Base-by-base conservation (phyloP, 2,113 vertebrate species). In the Candoia aspera region DNA sequence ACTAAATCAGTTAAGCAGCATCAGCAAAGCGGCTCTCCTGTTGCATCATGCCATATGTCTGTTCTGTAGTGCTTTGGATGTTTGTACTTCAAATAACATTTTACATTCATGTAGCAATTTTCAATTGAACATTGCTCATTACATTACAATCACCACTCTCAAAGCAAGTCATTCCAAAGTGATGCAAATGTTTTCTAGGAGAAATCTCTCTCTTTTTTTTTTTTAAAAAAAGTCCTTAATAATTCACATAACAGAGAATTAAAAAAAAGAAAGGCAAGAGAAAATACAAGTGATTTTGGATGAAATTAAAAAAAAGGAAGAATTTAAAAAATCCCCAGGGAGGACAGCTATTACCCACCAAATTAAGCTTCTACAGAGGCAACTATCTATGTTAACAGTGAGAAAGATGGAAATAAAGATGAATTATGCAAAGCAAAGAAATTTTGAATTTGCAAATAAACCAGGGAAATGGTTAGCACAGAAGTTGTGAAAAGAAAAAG, bases 11-110 rank as follows among this genome's bases (percentile, higher is more conserved):
- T 94, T 96, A 86, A 95, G n/a, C 94, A 91, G 93, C 86, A 87
- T 91, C 59, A 49, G 8, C 93, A 91, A 94, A 84, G 33, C 91
- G 1, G 90, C 62, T 94, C 84, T 92, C 42, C 85, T 92, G 8
- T 90, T 96, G 95, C 91, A 91, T 54, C 58, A 86, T 86, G 42
- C 88, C 92, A 94, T 79, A n/a, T 94, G 94, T 95, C 60, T 42
- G 55, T 59, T 9, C n/a, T 49, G 83, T 49, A 92, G 29, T 33
- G 0, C 17, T 21, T 0, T 42, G 53, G 64, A 4, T 58, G 60
- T 46, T 42, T 57, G 26, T 92, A 6, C 6, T 92, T 86, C 33
- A 42, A 91, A 93, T 55, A 42, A 93, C 58, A 89, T 91, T 88
- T 87, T 92, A 90, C 37, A 89, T 90, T 90, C 9, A 49, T 90